Conservation (phyloP, 1,140 invertebrate species). For the Melanaphis sacchari region DNA sequence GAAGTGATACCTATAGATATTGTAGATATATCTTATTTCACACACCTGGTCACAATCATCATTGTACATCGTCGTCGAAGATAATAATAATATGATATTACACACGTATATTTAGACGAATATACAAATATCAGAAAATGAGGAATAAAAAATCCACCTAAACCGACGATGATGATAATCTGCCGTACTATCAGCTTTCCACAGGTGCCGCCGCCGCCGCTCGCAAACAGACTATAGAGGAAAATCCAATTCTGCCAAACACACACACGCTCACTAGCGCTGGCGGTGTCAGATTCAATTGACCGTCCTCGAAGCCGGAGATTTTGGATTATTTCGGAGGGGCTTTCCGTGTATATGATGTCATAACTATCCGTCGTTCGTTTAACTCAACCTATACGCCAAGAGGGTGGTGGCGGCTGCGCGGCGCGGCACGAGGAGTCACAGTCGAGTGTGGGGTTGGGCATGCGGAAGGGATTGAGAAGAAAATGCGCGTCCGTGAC, state of each 20-base stretch:
- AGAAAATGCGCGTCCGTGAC: slow-evolving; percentile 2
- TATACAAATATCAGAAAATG: neutral
- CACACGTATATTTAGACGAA: neutral
- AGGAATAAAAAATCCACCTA: neutral
- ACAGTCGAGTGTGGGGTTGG: neutral
- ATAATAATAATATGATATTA: neutral
- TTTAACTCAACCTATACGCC: neutral
- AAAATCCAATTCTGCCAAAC: neutral
- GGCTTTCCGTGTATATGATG: slow-evolving; percentile 17
- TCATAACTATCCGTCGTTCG: neutral
- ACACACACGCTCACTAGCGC: slow-evolving; percentile 11
- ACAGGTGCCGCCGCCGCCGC: slow-evolving; percentile 38
- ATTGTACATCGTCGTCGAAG: neutral
- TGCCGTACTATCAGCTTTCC: neutral
- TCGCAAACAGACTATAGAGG: neutral
- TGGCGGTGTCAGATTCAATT: slow-evolving; percentile 22
- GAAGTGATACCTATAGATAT: neutral
- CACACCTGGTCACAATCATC: neutral
- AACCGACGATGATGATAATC: neutral
- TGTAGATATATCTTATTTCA: neutral
- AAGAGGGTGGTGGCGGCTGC: neutral
- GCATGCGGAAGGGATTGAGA: neutral
- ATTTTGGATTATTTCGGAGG: neutral
- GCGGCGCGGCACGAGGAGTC: neutral
- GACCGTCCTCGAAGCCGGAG: neutral